Conservation (phyloP, 2,888 invertebrate genomes). For the Pyrgus malvae region DNA sequence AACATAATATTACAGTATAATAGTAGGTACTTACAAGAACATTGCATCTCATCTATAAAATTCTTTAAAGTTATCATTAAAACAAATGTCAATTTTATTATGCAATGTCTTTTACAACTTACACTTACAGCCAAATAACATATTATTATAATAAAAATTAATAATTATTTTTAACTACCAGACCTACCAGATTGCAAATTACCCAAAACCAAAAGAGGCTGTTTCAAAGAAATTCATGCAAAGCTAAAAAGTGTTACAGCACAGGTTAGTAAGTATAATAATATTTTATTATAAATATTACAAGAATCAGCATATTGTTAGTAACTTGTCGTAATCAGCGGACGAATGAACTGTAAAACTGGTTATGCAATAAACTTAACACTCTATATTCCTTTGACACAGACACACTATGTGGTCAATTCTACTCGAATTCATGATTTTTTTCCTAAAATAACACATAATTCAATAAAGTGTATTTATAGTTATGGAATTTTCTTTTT, state of each 20-base stretch:
- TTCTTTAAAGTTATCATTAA: not conserved
- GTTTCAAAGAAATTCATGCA: conserved; percentile 75
- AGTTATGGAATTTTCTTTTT: no score
- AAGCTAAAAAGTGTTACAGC: conserved; percentile 47
- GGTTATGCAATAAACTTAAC: conserved; percentile 6
- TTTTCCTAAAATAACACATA: no score
- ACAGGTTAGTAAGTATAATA: conserved; percentile 32
- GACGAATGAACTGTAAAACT: conserved; percentile 16
- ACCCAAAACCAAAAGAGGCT: conserved; percentile 77
- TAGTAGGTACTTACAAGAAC: no score
- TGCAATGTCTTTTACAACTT: conserved; percentile 7
- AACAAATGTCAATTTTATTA: not conserved
- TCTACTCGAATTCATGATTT: no score
- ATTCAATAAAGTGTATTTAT: no score
- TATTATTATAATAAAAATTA: not conserved
- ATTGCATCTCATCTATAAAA: conserved; percentile 1
- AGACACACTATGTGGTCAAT: not conserved
- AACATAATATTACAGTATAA: no score
- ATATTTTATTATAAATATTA: no score
- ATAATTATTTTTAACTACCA: no score
- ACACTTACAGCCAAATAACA: not conserved
- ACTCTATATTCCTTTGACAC: not conserved
- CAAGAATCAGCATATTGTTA: no score
- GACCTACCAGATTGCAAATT: conserved; percentile 35
- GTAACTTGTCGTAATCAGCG: not conserved